Conservation (phyloP, 2,113 vertebrate genomes). For the Egretta garzetta region DNA sequence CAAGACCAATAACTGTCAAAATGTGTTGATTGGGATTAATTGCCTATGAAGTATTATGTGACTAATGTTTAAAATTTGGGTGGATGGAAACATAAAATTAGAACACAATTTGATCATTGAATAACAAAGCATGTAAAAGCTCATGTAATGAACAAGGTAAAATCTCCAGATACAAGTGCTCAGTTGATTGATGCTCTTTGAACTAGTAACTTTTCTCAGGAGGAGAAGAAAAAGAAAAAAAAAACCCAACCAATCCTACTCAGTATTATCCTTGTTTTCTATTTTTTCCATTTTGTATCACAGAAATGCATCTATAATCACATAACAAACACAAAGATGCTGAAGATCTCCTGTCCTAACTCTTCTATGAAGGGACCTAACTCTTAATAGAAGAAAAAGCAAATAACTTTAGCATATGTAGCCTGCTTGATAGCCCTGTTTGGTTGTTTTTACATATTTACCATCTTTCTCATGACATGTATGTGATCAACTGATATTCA, state of each 20-base stretch:
- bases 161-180: not conserved
- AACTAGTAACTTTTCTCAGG: not conserved
- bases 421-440: not conserved
- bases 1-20: conserved; percentile 3
- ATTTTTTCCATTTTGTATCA: not conserved
- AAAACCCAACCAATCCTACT: not conserved
- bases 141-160: not conserved
- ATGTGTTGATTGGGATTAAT: not conserved
- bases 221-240: not conserved
- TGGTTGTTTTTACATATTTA: not conserved
- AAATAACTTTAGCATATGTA: not conserved
- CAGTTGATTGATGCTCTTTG: not conserved
- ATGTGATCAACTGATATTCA: not conserved
- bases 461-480: not conserved
- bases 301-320: not conserved
- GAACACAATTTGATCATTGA: not conserved
- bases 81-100: not conserved
- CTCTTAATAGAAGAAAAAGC: not conserved
- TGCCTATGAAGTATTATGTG: not conserved
- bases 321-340: not conserved
- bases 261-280: not conserved
- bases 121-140: not conserved
- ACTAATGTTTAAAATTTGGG: not conserved
- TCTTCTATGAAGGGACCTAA: not conserved
- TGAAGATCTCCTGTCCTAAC: not conserved